A percentile compares a stretch with the other conserved stretches of the same genome.
These are phyloP conservation scores for Conger conger DNA, from an alignment of 2,113 vertebrate genomes.

Conservation along the genomic window DNA sequence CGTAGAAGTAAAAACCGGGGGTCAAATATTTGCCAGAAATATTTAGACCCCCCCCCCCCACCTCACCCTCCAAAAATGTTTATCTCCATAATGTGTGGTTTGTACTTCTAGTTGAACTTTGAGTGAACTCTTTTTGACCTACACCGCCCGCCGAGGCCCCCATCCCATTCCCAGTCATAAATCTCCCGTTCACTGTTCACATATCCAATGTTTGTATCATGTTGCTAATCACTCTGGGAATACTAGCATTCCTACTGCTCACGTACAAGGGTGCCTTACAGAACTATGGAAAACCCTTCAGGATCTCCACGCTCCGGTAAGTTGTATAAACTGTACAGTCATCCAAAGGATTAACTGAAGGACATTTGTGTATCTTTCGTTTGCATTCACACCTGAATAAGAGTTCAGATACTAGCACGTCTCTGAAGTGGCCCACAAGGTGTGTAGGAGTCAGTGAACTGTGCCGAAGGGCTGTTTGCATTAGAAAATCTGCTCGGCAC, in stretches of 20 bases:
- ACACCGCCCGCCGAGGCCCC: not conserved
- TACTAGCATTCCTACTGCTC: not conserved
- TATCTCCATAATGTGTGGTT: not conserved
- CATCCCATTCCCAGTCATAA: slow-evolving; percentile 7
- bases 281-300: not conserved
- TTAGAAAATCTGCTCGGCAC: slow-evolving; percentile 65
- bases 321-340: not conserved
- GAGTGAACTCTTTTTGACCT: slow-evolving; percentile 18
- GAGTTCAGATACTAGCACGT: not conserved
- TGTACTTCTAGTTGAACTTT: slow-evolving; percentile 1
- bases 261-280: not conserved
- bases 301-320: not conserved
- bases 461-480: slow-evolving; percentile 54
- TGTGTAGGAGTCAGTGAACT: slow-evolving; percentile 28
- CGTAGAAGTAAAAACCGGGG: not conserved
- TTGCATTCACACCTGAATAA: not conserved
- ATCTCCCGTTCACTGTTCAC: not conserved
- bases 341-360: not conserved
- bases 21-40: slow-evolving; percentile 6
- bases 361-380: not conserved
- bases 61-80: not conserved
- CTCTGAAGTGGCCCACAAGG: slow-evolving; percentile 28
- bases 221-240: not conserved
- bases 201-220: not conserved
- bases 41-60: not conserved